Conservation (phyloP, 1,140 invertebrate species). For the Drosophila teissieri region DNA sequence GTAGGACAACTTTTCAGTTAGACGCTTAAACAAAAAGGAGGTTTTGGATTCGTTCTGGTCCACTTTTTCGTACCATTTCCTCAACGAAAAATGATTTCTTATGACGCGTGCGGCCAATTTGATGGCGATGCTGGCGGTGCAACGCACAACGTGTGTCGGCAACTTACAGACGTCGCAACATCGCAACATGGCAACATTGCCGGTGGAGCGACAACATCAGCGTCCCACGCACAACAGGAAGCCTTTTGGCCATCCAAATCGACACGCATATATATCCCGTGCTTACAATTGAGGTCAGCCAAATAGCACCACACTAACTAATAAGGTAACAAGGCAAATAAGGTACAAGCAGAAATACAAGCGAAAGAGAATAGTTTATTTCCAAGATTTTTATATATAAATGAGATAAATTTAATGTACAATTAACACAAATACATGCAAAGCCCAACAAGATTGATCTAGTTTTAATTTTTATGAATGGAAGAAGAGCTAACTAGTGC, state of each 20-base stretch:
- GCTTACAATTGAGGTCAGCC: not conserved
- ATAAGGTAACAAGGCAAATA: too few species aligned
- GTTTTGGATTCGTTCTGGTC: constrained; percentile 21
- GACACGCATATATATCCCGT: constrained; percentile 41
- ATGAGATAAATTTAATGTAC: too few species aligned
- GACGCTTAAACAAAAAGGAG: not conserved
- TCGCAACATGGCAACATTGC: constrained; percentile 33
- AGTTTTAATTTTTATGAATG: too few species aligned
- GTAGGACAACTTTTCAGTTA: too few species aligned
- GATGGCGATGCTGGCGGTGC: constrained; percentile 40
- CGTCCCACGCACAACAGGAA: constrained; percentile 77
- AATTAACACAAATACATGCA: too few species aligned
- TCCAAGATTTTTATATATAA: too few species aligned
- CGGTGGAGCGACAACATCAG: constrained; percentile 40
- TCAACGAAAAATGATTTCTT: constrained; percentile 35
- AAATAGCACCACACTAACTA: not conserved
- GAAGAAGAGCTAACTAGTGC: not conserved
- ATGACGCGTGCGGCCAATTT: constrained; percentile 69
- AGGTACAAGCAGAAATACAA: too few species aligned
- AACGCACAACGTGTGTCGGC: constrained; percentile 21
- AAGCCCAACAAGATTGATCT: not conserved
- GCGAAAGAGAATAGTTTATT: too few species aligned
- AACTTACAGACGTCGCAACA: constrained; percentile 25
- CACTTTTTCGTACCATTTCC: constrained; percentile 10
- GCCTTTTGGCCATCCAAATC: constrained; percentile 60